phyloP scores from a whole-genome alignment of 92 coral and sea anemone genomes.

The Blastomussa wellsi region DNA sequence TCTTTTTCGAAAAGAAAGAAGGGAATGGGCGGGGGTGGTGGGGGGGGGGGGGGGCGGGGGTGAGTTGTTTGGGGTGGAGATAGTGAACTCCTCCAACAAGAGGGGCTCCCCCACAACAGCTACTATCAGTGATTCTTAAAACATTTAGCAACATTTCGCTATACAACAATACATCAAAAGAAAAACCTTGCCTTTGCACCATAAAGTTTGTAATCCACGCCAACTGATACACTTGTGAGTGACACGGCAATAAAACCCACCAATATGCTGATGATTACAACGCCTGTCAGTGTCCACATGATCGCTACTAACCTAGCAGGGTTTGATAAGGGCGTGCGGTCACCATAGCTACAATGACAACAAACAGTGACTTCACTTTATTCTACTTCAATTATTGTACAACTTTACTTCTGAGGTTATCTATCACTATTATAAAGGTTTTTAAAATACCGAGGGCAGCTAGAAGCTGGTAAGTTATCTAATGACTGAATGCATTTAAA shows the following conservation, averaged over 20 bases:
- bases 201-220: conserved; percentile 58
- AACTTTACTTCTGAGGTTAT: background rate
- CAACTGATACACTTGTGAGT: conserved; percentile 54
- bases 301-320: conserved; percentile 63
- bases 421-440: background rate
- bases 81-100: no score
- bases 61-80: no score
- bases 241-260: conserved; percentile 70
- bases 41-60: no score
- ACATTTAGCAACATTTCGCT: no score
- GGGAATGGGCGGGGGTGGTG: no score
- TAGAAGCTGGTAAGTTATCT: background rate
- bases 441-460: background rate
- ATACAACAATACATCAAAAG: background rate
- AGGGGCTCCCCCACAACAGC: no score
- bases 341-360: conserved; percentile 70
- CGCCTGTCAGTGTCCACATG: conserved; percentile 72
- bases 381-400: background rate
- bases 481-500: background rate
- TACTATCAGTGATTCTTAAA: no score
- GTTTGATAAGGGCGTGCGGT: conserved; percentile 62
- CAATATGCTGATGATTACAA: conserved; percentile 64
- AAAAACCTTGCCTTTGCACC: conserved; percentile 60
- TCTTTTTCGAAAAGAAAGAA: no score
- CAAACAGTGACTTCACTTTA: background rate